Evolutionary conservation across 2,888 invertebrate species (phyloP).

Genomic region (Orthosia cruda): DNA sequence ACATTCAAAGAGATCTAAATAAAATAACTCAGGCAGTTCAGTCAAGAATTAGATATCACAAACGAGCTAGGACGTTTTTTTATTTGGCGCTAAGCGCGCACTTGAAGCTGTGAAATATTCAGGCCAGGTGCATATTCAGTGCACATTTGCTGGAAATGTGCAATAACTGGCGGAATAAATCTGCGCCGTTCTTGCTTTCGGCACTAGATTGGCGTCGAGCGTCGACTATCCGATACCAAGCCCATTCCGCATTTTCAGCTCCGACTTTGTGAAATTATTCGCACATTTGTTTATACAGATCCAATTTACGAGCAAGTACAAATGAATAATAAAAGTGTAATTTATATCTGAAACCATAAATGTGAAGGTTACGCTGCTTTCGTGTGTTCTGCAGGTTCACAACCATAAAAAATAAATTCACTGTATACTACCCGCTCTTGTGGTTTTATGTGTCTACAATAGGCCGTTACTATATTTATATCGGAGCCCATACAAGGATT

Average conservation of each 20-base stretch:
- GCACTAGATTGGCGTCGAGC: conserved; percentile 75
- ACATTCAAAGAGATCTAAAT: conserved; percentile 17
- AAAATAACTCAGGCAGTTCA: conserved; percentile 40
- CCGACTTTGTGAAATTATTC: conserved; percentile 65
- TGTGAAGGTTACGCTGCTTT: conserved; percentile 22
- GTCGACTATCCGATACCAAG: conserved; percentile 73
- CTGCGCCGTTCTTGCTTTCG: conserved; percentile 75
- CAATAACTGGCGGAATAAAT: conserved; percentile 82
- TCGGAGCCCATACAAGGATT: conserved; percentile 31
- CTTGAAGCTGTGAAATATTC: conserved; percentile 76
- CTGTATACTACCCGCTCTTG: conserved; percentile 30
- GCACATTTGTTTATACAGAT: conserved; percentile 41
- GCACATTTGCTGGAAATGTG: conserved; percentile 82
- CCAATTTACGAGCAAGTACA: conserved; percentile 47
- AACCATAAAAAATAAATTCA: conserved; percentile 40
- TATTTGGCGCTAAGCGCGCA: conserved; percentile 60
- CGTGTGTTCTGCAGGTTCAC: conserved; percentile 37
- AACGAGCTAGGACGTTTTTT: conserved; percentile 51
- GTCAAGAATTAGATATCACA: conserved; percentile 47
- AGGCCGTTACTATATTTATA: conserved; percentile 38
- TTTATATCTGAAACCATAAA: conserved; percentile 42
- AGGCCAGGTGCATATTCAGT: conserved; percentile 73
- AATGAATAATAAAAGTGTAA: conserved; percentile 47
- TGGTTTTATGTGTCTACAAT: conserved; percentile 56
- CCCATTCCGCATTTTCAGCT: conserved; percentile 66